These are phyloP conservation scores for Diachrysia chrysitis DNA, from an alignment of 2,888 invertebrate genomes.

Conservation along the genomic window DNA sequence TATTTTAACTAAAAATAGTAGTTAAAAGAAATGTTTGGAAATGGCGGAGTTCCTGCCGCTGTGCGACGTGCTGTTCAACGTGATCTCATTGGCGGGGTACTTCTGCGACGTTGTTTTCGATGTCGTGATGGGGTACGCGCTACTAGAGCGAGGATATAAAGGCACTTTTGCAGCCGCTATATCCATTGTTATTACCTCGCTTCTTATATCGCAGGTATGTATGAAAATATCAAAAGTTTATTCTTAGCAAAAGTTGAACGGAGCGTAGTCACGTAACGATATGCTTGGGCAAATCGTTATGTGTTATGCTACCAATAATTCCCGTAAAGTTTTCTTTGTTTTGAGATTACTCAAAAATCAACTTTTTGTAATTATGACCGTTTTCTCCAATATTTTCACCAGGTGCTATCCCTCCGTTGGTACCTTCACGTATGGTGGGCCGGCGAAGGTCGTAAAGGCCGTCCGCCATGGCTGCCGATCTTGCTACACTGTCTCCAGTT, in stretches of 20 bases:
- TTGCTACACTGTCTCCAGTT: conserved; percentile 91
- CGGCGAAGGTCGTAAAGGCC: conserved; percentile 80
- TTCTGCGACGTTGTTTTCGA: conserved; percentile 97
- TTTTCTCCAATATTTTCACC: neutral
- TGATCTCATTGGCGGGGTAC: conserved; percentile 96
- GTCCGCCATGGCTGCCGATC: conserved; percentile 87
- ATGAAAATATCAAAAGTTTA: neutral
- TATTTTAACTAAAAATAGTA: conserved; percentile 40
- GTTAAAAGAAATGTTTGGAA: conserved; percentile 79
- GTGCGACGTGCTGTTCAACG: conserved; percentile 97
- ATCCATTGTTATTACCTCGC: conserved; percentile 92
- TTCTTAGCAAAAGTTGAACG: too few relatives aligned
- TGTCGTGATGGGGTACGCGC: conserved; percentile 95
- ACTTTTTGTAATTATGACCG: too few relatives aligned
- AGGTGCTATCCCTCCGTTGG: conserved; percentile 93
- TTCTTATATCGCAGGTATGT: conserved; percentile 92
- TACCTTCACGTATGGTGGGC: conserved; percentile 90
- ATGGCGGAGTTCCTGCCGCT: conserved; percentile 96
- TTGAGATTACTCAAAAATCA: too few relatives aligned
- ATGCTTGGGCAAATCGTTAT: too few relatives aligned
- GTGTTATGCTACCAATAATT: too few relatives aligned
- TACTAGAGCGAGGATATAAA: conserved; percentile 91
- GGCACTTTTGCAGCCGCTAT: conserved; percentile 92
- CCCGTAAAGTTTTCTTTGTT: too few relatives aligned
- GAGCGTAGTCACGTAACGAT: too few relatives aligned